Base-by-base conservation (phyloP, 1,140 invertebrate species). In the Branchinecta lindahli region DNA sequence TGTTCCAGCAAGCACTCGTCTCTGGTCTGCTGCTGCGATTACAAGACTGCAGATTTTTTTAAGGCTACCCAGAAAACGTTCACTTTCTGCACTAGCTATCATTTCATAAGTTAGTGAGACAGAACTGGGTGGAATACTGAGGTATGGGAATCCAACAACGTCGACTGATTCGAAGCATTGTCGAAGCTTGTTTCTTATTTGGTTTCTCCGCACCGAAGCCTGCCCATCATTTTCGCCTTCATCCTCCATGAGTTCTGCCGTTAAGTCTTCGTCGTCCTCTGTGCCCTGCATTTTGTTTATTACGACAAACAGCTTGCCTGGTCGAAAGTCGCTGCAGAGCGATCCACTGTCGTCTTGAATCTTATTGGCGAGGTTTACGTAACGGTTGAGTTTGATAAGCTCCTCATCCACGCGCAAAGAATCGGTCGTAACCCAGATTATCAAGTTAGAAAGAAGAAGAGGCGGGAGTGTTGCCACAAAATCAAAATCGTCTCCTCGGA, bases 311-410 rank as follows among this genome's bases (percentile, higher is more conserved):
- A 52, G n/a, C 9, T n/a, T 52, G 9, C 47, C 47, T 9, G n/a
- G n/a, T 9, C n/a, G 9, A 52, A 52, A 52, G 47, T 52, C 47
- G n/a, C 47, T 52, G n/a, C 47, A 52, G 47, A 52, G 47, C 9
- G 47, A 52, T 9, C 47, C n/a, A 52, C n/a, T 52, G 47, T 52
- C 47, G 47, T 52, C n/a, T 9, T 52, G 47, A 52, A 52, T 52
- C n/a, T 52, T 52, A 52, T 52, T 52, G 9, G 47, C 47, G 9
- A 52, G 47, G 9, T 52, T 52, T 52, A 52, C 9, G 47, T 52
- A 52, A n/a, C 47, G 47, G n/a, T 52, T n/a, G 9, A 52, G n/a
- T 9, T 9, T 52, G 47, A 9, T 52, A 52, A 52, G 47, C 47
- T 52, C 9, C 9, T 52, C 9, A 52, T 52, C 47, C 9, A n/a